Base-by-base conservation (phyloP, 2,888 invertebrate genomes). In the Panzeria rudis region DNA sequence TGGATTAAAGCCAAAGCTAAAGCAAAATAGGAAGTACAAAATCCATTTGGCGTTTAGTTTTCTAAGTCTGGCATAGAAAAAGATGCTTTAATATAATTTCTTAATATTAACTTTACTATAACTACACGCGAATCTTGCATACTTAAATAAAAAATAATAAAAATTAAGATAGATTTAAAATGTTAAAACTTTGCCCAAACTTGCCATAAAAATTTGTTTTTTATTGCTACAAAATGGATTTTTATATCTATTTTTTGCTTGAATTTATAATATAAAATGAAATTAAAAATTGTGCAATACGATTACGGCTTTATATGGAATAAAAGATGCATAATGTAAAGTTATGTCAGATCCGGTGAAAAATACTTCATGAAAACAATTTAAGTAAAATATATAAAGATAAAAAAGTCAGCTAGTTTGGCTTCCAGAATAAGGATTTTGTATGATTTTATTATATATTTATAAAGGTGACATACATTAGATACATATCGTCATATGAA, bases 121-220 rank as follows among this genome's bases (percentile, higher is more conserved):
- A 15, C 1, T n/a, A 50, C 35, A 20, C 38, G 29, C 32, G n/a
- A 38, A 20, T 23, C 8, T 23, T 47, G 17, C 35, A 50, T 25
- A 44, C 15, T 44, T 2, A 50, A 35, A 69, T 15, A 64, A 4
- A 56, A 50, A 47, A 15, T 44, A 78, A 85, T 64, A 78, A 69
- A 71, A 75, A 78, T 62, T 75, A 44, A 82, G 75, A 82, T 85
- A 82, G 82, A 82, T 82, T 85, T 78, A 64, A 79, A 78, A 85
- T 85, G 85, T 69, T 75, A 59, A 75, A 85, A 85, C 78, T 85
- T 85, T 85, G 82, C 79, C n/a, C n/a, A n/a, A n/a, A n/a, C n/a
- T n/a, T n/a, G 47, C 83, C 79, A 84, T 81, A 86, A 84, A 86
- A 86, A 86, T 79, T 83, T 66, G 41, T 79, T 84, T 87, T 87